These are phyloP conservation scores for Gnatocerus cornutus DNA, from an alignment of 2,888 invertebrate genomes.

Conservation along the genomic window DNA sequence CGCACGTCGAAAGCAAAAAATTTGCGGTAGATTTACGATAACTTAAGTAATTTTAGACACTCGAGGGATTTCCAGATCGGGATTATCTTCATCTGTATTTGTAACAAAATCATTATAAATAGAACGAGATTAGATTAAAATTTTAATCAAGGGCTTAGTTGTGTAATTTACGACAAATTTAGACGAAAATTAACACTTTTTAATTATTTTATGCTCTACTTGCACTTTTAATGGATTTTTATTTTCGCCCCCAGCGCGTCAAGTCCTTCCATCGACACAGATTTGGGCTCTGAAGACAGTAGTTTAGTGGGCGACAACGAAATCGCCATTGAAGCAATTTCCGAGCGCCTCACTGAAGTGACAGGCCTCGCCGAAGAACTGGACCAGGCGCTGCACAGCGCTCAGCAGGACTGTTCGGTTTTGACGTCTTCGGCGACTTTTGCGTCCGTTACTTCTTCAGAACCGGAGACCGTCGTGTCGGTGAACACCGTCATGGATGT, in stretches of 20 bases:
- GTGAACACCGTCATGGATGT: constrained; percentile 61
- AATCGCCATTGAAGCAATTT: constrained; percentile 79
- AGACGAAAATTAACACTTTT: not conserved
- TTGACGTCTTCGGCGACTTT: constrained; percentile 61
- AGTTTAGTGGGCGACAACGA: constrained; percentile 69
- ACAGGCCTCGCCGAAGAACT: constrained; percentile 80
- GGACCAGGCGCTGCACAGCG: constrained; percentile 75
- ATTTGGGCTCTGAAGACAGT: constrained; percentile 52
- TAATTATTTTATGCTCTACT: not conserved
- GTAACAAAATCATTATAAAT: too few species aligned
- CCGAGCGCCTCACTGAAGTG: constrained; percentile 78
- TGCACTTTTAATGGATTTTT: constrained; percentile 7
- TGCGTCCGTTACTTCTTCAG: constrained; percentile 56
- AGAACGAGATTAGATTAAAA: too few species aligned
- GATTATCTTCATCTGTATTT: too few species aligned
- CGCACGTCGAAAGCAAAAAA: not conserved
- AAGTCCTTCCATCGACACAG: constrained; percentile 40
- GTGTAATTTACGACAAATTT: too few species aligned
- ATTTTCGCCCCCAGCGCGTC: constrained; percentile 40
- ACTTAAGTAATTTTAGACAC: too few species aligned
- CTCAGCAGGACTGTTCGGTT: constrained; percentile 70
- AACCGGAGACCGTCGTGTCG: constrained; percentile 55
- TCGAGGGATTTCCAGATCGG: too few species aligned
- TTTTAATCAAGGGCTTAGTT: too few species aligned
- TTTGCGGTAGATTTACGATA: too few species aligned